A percentile compares a stretch with the other conserved stretches of the same genome.
phyloP scores from a whole-genome alignment of 2,888 invertebrate species.

The Tipula lateralis region DNA sequence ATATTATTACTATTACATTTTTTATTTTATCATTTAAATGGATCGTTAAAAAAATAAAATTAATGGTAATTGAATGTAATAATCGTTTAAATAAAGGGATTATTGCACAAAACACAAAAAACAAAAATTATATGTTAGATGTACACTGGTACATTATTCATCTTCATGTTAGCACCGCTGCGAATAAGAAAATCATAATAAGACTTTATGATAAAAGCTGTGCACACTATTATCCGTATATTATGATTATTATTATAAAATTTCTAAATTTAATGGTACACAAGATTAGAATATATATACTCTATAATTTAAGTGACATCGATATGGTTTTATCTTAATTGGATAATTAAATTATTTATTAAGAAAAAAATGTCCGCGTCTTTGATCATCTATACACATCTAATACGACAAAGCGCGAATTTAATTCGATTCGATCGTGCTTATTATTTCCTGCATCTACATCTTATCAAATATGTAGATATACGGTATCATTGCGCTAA shows the following conservation, averaged over 20 bases:
- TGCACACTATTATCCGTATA: too few relatives aligned
- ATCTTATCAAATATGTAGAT: background rate
- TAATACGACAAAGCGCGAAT: background rate
- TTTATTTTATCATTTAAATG: slow-evolving; percentile 2
- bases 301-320: background rate
- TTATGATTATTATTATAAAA: background rate
- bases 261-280: background rate
- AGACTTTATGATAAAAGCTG: background rate
- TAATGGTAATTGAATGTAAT: slow-evolving; percentile 19
- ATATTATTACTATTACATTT: too few relatives aligned
- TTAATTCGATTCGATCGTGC: background rate
- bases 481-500: background rate
- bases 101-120: background rate
- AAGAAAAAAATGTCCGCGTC: background rate
- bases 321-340: background rate
- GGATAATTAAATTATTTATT: background rate
- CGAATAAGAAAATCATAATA: background rate
- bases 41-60: slow-evolving; percentile 24
- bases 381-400: background rate
- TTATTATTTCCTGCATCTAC: background rate
- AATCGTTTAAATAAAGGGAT: background rate
- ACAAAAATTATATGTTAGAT: background rate
- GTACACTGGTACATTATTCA: background rate
- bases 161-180: background rate
- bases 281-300: background rate